Evolutionary conservation across 2,888 invertebrate species (phyloP).

Genomic region (Zygaena filipendulae): DNA sequence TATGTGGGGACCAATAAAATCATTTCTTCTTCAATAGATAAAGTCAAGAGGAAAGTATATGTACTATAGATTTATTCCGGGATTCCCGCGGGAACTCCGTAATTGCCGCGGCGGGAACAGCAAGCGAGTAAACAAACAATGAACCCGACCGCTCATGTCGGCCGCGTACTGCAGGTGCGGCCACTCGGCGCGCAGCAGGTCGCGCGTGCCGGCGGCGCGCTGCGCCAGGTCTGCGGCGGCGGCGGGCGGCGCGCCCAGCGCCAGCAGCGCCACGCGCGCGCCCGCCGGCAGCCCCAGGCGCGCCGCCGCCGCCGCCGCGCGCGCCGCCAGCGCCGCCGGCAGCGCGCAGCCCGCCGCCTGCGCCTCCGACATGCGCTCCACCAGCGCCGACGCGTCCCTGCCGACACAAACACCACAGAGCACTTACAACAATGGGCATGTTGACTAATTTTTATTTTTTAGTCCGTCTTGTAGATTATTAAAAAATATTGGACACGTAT

Average conservation of each 20-base stretch:
- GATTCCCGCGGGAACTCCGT: no score
- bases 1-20: no score
- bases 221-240: conserved; percentile 27
- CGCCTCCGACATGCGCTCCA: conserved; percentile 31
- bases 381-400: conserved; percentile 34
- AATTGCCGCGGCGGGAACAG: no score
- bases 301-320: conserved; percentile 22
- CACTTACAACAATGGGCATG: not conserved
- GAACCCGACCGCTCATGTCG: conserved; percentile 33
- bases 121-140: no score
- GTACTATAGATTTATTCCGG: no score
- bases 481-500: no score
- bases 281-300: conserved; percentile 32
- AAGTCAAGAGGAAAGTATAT: no score
- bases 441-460: no score
- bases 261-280: conserved; percentile 33
- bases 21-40: no score
- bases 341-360: conserved; percentile 39
- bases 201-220: conserved; percentile 30
- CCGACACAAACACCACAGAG: no score
- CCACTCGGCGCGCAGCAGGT: conserved; percentile 40
- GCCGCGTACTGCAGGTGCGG: conserved; percentile 21
- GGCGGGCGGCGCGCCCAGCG: conserved; percentile 24
- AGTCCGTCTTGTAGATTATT: no score
- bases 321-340: conserved; percentile 29